phyloP scores from a whole-genome alignment of 2,888 invertebrate species.

The Drosophila demipolita region DNA sequence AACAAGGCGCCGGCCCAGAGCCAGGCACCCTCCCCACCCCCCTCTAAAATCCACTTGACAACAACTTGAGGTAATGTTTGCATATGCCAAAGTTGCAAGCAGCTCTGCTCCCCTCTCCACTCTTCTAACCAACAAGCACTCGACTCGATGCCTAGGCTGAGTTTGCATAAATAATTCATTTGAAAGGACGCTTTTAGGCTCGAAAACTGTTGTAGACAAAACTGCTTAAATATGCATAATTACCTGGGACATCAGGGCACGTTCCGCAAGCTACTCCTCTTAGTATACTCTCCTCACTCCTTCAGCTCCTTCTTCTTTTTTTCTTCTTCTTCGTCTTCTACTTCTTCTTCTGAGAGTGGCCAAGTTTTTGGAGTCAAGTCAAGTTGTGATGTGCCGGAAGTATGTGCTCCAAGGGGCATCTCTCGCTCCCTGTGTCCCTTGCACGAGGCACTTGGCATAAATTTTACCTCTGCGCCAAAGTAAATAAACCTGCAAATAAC shows the following conservation, averaged over 20 bases:
- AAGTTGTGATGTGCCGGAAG: conserved; percentile 65
- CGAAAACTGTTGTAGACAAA: conserved; percentile 79
- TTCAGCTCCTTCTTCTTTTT: background rate
- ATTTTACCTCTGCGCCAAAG: conserved; percentile 54
- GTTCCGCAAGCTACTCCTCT: conserved; percentile 17
- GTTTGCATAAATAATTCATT: conserved; percentile 82
- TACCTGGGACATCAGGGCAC: conserved; percentile 73
- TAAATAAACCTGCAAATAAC: conserved; percentile 48
- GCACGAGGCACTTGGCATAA: conserved; percentile 41
- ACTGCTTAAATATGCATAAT: conserved; percentile 84
- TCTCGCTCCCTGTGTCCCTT: conserved; percentile 12
- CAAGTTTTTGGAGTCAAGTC: conserved; percentile 46
- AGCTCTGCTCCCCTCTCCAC: background rate
- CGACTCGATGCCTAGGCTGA: conserved; percentile 15
- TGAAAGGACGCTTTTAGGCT: conserved; percentile 76
- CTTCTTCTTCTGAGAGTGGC: conserved; percentile 26
- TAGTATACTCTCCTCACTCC: background rate
- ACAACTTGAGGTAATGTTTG: conserved; percentile 69
- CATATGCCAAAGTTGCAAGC: conserved; percentile 52
- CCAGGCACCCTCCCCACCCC: background rate
- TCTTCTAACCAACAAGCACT: background rate
- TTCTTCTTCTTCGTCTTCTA: background rate
- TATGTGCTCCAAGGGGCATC: conserved; percentile 52
- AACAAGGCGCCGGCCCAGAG: background rate
- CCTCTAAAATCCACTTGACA: conserved; percentile 54